phyloP scores from a whole-genome alignment of 2,888 invertebrate genomes.

The Nudaria mundana region DNA sequence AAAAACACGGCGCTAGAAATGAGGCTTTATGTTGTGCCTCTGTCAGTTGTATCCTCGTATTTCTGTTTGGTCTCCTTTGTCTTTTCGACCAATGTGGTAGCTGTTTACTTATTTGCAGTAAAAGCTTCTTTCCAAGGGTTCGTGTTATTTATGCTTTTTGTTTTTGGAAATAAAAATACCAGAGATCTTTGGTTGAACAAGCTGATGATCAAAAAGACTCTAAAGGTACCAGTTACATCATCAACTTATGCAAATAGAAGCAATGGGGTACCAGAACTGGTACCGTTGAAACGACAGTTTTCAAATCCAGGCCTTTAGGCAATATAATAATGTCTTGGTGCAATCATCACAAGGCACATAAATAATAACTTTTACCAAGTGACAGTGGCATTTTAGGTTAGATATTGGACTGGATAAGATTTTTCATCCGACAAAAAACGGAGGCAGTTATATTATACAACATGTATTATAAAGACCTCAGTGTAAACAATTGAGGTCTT shows the following conservation, averaged over 20 bases:
- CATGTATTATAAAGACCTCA: too few relatives aligned
- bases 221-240: slow-evolving; percentile 71
- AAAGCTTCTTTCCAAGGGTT: slow-evolving; percentile 82
- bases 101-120: slow-evolving; percentile 79
- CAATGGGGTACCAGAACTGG: slow-evolving; percentile 43
- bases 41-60: slow-evolving; percentile 81
- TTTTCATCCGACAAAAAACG: too few relatives aligned
- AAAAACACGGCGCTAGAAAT: slow-evolving; percentile 72
- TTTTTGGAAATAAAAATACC: slow-evolving; percentile 81
- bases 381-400: too few relatives aligned
- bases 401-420: too few relatives aligned
- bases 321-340: too few relatives aligned
- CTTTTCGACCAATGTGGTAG: slow-evolving; percentile 75
- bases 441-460: too few relatives aligned
- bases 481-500: too few relatives aligned
- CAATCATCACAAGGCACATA: too few relatives aligned
- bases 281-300: slow-evolving; percentile 52
- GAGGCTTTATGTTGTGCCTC: slow-evolving; percentile 79
- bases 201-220: slow-evolving; percentile 69
- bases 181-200: slow-evolving; percentile 78
- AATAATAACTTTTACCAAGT: too few relatives aligned
- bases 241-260: slow-evolving; percentile 69
- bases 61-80: slow-evolving; percentile 83
- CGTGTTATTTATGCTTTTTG: slow-evolving; percentile 82
- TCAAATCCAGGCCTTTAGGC: slow-evolving; percentile 61